Conservation (phyloP, 2,113 vertebrate genomes). For the Grus americana region DNA sequence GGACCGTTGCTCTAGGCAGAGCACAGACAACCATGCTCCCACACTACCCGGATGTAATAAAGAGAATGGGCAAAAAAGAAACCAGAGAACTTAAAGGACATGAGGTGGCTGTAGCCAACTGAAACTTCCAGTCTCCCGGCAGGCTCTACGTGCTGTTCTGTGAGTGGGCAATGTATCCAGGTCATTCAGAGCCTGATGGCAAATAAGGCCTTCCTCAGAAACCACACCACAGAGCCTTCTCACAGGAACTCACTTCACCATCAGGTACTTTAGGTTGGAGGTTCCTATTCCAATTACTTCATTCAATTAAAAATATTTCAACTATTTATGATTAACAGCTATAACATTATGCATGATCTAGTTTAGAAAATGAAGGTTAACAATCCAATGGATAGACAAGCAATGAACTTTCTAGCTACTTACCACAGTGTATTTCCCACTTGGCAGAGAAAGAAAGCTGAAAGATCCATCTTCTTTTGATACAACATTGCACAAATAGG, state of each 20-base stretch:
- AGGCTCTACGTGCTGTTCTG: background rate
- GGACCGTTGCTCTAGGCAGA: background rate
- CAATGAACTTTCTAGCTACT: background rate
- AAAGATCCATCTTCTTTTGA: slow-evolving; percentile 92
- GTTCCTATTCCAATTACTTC: background rate
- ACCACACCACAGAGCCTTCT: background rate
- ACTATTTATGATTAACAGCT: background rate
- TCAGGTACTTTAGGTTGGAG: background rate
- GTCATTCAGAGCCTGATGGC: background rate
- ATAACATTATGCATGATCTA: background rate
- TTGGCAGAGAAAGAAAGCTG: slow-evolving; percentile 88
- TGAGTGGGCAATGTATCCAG: background rate
- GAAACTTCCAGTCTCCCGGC: background rate
- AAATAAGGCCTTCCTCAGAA: background rate
- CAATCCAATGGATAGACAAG: background rate
- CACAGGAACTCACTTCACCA: background rate
- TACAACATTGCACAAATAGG: slow-evolving; percentile 87
- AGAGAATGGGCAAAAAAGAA: background rate
- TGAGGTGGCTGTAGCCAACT: background rate
- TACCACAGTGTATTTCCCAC: slow-evolving; percentile 93
- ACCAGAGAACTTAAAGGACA: background rate
- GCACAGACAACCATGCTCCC: background rate
- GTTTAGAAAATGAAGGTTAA: background rate
- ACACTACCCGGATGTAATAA: background rate
- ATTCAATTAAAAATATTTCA: background rate